Conservation (phyloP, 2,797 vertebrate genomes). For the Mormyrops attenuatus region DNA sequence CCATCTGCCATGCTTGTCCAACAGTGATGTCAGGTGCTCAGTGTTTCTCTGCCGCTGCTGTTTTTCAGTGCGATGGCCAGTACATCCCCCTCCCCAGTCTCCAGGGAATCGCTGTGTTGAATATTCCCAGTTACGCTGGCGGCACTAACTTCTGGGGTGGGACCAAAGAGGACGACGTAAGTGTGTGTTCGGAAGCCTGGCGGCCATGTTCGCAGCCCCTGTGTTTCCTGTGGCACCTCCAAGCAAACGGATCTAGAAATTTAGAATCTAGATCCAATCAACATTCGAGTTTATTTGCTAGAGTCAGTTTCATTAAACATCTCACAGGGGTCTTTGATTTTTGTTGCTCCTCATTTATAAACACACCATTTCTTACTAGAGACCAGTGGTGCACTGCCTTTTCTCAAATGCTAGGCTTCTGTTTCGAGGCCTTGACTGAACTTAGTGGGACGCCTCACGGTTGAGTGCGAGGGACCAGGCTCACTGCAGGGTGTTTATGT, state of each 20-base stretch:
- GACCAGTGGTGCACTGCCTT: not conserved
- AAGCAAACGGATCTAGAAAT: not conserved
- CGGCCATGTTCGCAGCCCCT: not conserved
- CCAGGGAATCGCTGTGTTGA: slow-evolving; percentile 91
- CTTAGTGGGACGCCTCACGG: not conserved
- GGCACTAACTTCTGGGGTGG: slow-evolving; percentile 98
- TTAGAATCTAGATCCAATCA: not conserved
- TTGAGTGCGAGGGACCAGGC: not conserved
- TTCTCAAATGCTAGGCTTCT: not conserved
- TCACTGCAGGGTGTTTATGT: not conserved
- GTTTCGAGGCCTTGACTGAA: not conserved
- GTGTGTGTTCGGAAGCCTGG: slow-evolving; percentile 43
- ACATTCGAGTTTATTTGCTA: not conserved
- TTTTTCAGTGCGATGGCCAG: slow-evolving; percentile 86
- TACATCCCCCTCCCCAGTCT: slow-evolving; percentile 97
- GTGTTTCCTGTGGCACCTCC: not conserved
- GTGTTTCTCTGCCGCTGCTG: not conserved
- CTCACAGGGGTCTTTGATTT: not conserved
- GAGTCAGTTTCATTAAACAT: not conserved
- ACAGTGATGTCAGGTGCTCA: not conserved
- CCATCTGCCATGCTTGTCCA: not conserved
- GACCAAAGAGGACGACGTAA: slow-evolving; percentile 96
- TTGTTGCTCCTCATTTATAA: not conserved
- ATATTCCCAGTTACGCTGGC: slow-evolving; percentile 96
- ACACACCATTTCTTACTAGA: not conserved